Base-by-base conservation (phyloP, 2,888 invertebrate species). In the Steromphala cineraria region DNA sequence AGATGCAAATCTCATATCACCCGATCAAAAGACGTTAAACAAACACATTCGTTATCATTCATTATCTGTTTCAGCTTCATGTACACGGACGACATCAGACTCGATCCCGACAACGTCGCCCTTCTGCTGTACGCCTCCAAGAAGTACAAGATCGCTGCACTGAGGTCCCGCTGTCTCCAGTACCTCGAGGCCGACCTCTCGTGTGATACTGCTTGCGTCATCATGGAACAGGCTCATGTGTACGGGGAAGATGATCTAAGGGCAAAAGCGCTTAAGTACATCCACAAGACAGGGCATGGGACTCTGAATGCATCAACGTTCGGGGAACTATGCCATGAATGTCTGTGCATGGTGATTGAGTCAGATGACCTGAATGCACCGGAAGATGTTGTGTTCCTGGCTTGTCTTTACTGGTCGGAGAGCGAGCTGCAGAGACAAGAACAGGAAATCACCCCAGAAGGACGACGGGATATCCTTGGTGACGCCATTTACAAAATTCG, bases 101-200 rank as follows among this genome's bases (percentile, higher is more conserved):
- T 96, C 8, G 83, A 80, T 24, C 82, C 79, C 8, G 94, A 94
- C 17, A 95, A 96, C 0, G 96, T 96, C 8, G 94, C 96, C 46
- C 95, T 95, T 56, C 95, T 96, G 0, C 94, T 97, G 36, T 95
- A 96, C 85, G 96, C 96, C 1, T 96, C 96, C 28, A 95, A 96
- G 91, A 96, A 96, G 90, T 96, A 96, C 90, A 94, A 96, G 75
- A 96, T 96, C 88, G 95, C 95, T 8, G 95, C 95, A 19, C 94
- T 97, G 77, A 96, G 96, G 3, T 95, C 95, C 85, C 94, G 95
- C 81, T 96, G 96, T 89, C 95, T 96, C 36, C 94, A 95, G 52
- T 96, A 95, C 80, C 94, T 97, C 53, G 95, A 95, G 86, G 94
- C 94, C 80, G 95, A 96, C 92, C 92, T 97, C 46, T 95, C 95